Base-by-base conservation (phyloP, 2,888 invertebrate species). In the Acleris literana region DNA sequence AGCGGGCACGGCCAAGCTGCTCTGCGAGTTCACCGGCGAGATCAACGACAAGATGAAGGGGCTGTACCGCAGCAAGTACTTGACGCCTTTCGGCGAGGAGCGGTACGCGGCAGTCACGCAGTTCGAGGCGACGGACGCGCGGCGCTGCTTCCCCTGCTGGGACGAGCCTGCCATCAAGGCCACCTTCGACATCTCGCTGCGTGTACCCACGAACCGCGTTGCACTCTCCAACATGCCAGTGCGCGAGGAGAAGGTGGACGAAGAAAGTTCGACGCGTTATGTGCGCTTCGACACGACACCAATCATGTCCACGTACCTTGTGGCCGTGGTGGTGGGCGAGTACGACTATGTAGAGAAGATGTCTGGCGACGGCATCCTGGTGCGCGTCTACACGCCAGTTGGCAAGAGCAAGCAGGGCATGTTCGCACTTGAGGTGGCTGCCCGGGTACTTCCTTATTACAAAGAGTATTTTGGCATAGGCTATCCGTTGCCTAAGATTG, bases 151-250 rank as follows among this genome's bases (percentile, higher is more conserved):
- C 81, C 99, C 99, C 3, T 99, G 99, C 87, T 99, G 98, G 98
- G 99, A 99, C 86, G 99, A 99, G 87, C 99, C 99, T 9, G 97
- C 98, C 13, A 95, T 97, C 69, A 99, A 99, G 88, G 97, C 99
- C 1, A 98, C 97, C 1, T 99, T 99, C 88, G 97, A 98, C 83
- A 96, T 99, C 70, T 95, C 95, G 0, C 89, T 99, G 17, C 93
- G 95, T 68, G 97, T 98, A 62, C 97, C 97, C 29, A 93, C 95
- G 66, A 95, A 96, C 80, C 93, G 96, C 71, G 96, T 97, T 5
- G 98, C 98, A 33, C 93, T 99, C 59, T 99, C 98, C 29, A 99
- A 99, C 87, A 99, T 99, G 99, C 95, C 95, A 1, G 93, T 94
- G 0, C 93, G 92, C 70, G 86, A 89, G 46, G 93, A 94, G 71